phyloP scores from a whole-genome alignment of 1,140 invertebrate genomes.

The Tyrophagus putrescentiae region DNA sequence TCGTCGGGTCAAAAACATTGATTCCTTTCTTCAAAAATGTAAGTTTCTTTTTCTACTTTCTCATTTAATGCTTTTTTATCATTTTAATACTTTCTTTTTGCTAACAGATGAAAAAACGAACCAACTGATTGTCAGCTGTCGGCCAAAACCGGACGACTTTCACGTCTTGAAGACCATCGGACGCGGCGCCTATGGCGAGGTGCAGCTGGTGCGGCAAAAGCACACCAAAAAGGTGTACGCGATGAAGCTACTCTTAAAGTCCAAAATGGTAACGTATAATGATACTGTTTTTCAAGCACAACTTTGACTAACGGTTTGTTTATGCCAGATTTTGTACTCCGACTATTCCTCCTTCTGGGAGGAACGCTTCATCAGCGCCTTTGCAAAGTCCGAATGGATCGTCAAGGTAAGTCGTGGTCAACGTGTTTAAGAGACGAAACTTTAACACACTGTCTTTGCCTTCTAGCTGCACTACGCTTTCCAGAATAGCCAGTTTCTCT shows the following conservation, averaged over 20 bases:
- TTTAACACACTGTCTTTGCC: conserved; percentile 16
- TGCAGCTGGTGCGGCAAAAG: conserved; percentile 89
- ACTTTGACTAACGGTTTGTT: conserved; percentile 9
- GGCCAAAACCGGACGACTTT: conserved; percentile 92
- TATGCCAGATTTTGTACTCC: conserved; percentile 38
- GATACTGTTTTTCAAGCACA: no score
- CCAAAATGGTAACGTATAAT: conserved; percentile 89
- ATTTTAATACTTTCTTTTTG: background rate
- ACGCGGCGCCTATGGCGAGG: conserved; percentile 94
- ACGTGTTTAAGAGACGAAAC: background rate
- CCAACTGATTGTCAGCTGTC: conserved; percentile 62
- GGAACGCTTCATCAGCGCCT: conserved; percentile 97
- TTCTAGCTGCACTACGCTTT: conserved; percentile 92
- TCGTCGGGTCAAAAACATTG: conserved; percentile 90
- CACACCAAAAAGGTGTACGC: conserved; percentile 81
- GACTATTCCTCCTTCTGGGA: conserved; percentile 99
- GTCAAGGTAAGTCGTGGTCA: conserved; percentile 41
- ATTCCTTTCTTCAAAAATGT: conserved; percentile 91
- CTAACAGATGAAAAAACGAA: conserved; percentile 74
- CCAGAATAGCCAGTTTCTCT: conserved; percentile 86
- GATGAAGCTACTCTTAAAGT: conserved; percentile 97
- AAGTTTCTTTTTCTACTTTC: conserved; percentile 39
- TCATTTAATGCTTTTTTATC: background rate
- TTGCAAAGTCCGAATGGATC: conserved; percentile 98
- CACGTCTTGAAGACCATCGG: conserved; percentile 89